Conservation (phyloP, 2,888 invertebrate genomes). For the Tiphia femorata region DNA sequence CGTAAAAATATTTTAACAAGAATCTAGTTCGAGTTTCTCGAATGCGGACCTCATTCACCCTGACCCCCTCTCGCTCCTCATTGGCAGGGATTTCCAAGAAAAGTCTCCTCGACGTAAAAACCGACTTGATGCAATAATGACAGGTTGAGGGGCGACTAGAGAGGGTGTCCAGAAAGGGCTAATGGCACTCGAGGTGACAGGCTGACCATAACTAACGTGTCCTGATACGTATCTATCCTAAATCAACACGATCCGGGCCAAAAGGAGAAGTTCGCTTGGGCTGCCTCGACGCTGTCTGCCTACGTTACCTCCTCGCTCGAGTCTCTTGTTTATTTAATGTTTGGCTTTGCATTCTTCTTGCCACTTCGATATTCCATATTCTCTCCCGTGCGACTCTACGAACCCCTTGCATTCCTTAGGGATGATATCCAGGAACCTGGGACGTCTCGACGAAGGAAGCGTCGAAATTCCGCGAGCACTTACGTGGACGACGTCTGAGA, state of each 20-base stretch:
- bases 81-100: constrained; percentile 22
- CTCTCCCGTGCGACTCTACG: no score
- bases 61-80: not conserved
- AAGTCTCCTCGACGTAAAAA: constrained; percentile 19
- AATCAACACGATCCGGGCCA: constrained; percentile 62
- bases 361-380: constrained; percentile 21
- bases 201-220: constrained; percentile 60
- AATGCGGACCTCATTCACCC: not conserved
- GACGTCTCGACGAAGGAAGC: no score
- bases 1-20: not conserved
- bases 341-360: constrained; percentile 49
- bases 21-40: not conserved
- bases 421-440: no score
- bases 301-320: no score
- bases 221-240: constrained; percentile 68
- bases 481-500: no score
- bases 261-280: constrained; percentile 28
- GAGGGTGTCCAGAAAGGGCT: constrained; percentile 59
- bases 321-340: constrained; percentile 48
- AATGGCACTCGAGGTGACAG: constrained; percentile 66
- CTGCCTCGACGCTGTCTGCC: no score
- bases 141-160: constrained; percentile 56
- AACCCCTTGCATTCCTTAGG: no score
- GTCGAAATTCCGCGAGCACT: no score
- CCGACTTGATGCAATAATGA: constrained; percentile 58